Conservation (phyloP, 2,113 vertebrate species). For the Tyto alba region DNA sequence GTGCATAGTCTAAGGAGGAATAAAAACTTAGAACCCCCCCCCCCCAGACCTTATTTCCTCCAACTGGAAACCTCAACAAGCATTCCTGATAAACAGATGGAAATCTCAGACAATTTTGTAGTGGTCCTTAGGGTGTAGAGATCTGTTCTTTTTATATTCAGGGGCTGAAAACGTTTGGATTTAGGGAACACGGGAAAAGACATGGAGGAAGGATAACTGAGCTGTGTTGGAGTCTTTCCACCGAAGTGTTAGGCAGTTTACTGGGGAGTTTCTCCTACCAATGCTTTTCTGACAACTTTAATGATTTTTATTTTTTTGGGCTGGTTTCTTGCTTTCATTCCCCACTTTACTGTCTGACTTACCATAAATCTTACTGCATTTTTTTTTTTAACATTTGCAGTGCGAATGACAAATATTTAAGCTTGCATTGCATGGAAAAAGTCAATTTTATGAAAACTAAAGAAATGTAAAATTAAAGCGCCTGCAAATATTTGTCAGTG, state of each 20-base stretch:
- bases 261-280: background rate
- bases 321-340: background rate
- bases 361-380: background rate
- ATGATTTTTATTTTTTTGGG: background rate
- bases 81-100: background rate
- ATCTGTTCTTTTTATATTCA: no score
- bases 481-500: background rate
- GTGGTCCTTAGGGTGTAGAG: background rate
- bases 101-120: background rate
- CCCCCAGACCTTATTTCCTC: background rate
- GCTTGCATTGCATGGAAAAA: background rate
- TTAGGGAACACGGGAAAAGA: background rate
- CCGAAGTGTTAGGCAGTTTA: background rate
- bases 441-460: background rate
- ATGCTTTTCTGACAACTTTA: background rate
- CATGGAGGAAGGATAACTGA: background rate
- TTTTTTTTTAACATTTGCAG: background rate
- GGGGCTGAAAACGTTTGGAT: background rate
- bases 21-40: background rate
- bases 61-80: background rate
- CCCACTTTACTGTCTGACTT: background rate
- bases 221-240: background rate
- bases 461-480: background rate
- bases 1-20: background rate
- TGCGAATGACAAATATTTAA: background rate